Evolutionary conservation across 2,888 invertebrate species (phyloP).

Genomic region (Poecilobothrus nobilitatus): DNA sequence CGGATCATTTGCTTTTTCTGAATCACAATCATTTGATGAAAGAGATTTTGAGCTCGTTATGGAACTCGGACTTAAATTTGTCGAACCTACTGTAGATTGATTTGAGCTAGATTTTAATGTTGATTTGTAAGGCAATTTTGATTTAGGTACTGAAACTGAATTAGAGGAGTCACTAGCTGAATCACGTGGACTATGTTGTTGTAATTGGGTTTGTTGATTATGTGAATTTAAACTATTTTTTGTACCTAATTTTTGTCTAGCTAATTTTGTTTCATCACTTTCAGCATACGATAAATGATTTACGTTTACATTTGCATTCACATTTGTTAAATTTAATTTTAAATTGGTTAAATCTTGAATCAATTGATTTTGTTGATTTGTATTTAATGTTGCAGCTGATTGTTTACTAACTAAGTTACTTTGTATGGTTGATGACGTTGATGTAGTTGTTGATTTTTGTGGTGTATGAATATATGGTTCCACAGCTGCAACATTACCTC

Average conservation of each 20-base stretch:
- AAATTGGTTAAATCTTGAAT: conserved; percentile 42
- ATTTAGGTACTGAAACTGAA: conserved; percentile 65
- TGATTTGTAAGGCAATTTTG: conserved; percentile 84
- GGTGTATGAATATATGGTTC: conserved; percentile 84
- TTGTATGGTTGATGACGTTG: conserved; percentile 41
- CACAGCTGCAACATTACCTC: conserved; percentile 77
- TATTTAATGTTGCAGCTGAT: conserved; percentile 39
- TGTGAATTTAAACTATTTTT: conserved; percentile 21
- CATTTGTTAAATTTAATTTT: conserved; percentile 32
- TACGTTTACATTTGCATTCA: conserved; percentile 46
- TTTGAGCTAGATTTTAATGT: conserved; percentile 47
- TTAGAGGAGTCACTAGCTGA: conserved; percentile 23
- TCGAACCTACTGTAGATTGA: conserved; percentile 33
- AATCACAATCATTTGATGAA: conserved; percentile 28
- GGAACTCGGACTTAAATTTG: conserved; percentile 27
- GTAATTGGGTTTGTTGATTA: conserved; percentile 31
- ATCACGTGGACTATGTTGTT: conserved; percentile 26
- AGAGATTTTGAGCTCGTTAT: conserved; percentile 13
- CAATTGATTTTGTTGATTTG: conserved; percentile 42
- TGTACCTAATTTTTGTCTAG: conserved; percentile 37
- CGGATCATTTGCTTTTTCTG: conserved; percentile 25
- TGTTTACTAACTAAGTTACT: conserved; percentile 37
- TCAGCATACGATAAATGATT: conserved; percentile 49
- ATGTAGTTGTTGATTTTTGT: conserved; percentile 47
- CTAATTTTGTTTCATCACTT: conserved; percentile 47